Evolutionary conservation across 2,888 invertebrate species (phyloP), one percentile per base, ranked within the genome.

Genomic region (Leptura quadrifasciata): DNA sequence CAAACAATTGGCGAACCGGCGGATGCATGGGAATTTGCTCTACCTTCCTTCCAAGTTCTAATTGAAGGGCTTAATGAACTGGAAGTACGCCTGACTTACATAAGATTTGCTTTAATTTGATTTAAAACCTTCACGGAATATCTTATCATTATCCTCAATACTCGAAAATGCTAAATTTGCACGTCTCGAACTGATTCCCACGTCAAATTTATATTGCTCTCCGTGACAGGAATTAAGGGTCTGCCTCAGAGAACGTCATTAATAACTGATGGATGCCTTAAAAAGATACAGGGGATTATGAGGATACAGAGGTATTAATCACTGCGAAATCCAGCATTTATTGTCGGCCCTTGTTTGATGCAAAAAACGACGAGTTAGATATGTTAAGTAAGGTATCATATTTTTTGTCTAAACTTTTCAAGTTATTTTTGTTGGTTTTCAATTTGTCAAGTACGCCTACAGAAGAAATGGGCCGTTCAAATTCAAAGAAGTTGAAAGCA

Each of bases 91-190:
- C 55, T 31, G 69, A 69, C 39, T 69, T 57, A 31, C 68, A 31
- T 20, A 31, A 35, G 54, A 58, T 35, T 31, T 69, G 21, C 17
- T 21, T 58, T 58, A 58, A 68, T 68, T 68, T 57, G 55, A 55
- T 55, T 68, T 55, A 68, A 57, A 58, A 39, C 21, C 35, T 58
- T 35, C 58, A 20, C 20, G 21, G 35, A 63, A 20, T 39, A 21
- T 63, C 63, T 63, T 39, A 63, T 63, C 63, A 20, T 39, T 18
- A 63, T 63, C 35, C 39, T n/a, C 39, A 18, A 24, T 39, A 39
- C 24, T 68, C 55, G 57, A 55, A 68, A 68, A 68, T 68, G 68
- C 55, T 68, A 68, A 68, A 68, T 68, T 68, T 31, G 68, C 68
- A 57, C 52, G 68, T 55, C 31, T 15, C 55, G 55, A 57, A 57